A percentile compares a stretch with the other conserved stretches of the same genome.
Conservation (phyloP, 2,113 vertebrate genomes). For the Balaeniceps rex region DNA sequence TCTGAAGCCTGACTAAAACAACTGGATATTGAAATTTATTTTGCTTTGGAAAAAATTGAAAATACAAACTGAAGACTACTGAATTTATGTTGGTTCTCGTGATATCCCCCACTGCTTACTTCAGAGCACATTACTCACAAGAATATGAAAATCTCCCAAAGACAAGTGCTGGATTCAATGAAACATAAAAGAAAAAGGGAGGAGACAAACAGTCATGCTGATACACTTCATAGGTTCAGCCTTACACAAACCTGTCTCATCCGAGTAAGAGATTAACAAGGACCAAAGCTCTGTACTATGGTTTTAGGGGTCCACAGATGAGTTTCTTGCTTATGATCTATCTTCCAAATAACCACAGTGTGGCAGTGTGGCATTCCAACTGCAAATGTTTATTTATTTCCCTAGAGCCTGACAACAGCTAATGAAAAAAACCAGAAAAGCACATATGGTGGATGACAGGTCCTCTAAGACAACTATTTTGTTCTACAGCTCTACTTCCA, state of each 20-base stretch:
- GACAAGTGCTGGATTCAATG: background rate
- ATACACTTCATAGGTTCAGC: background rate
- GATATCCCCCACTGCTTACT: background rate
- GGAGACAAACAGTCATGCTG: background rate
- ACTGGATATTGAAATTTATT: background rate
- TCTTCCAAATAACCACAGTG: slow-evolving; percentile 65
- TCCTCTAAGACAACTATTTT: background rate
- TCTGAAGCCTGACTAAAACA: background rate
- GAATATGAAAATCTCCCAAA: background rate
- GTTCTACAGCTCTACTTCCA: background rate
- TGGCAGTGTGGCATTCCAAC: slow-evolving; percentile 70
- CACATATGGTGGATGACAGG: background rate
- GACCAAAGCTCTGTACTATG: background rate
- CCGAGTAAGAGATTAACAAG: background rate
- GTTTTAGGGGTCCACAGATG: background rate
- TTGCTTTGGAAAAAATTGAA: background rate
- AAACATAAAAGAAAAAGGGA: background rate
- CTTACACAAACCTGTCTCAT: background rate
- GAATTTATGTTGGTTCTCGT: background rate
- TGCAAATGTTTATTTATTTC: background rate
- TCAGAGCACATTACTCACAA: background rate
- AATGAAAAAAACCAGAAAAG: background rate
- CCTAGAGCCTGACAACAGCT: background rate
- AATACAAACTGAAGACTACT: background rate
- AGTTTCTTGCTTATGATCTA: background rate